A percentile compares a stretch with the other conserved stretches of the same genome.
phyloP scores from a whole-genome alignment of 2,797 vertebrate genomes.

The Artibeus jamaicensis region DNA sequence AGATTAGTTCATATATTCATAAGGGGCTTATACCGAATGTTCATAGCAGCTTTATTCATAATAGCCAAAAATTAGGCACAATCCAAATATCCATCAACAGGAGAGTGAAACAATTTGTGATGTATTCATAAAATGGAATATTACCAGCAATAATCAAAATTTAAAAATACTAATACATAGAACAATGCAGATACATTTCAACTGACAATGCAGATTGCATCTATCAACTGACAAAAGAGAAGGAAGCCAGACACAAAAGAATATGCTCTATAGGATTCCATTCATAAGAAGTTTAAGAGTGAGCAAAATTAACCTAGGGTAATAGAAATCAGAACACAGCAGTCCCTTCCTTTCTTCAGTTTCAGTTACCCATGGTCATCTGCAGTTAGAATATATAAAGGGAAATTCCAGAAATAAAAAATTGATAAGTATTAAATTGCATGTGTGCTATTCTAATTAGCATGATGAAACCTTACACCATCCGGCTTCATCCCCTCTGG shows the following conservation, averaged over 20 bases:
- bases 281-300: not conserved
- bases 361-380: not conserved
- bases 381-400: not conserved
- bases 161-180: not conserved
- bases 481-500: not conserved
- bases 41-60: not conserved
- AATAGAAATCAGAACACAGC: not conserved
- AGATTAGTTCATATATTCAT: not conserved
- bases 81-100: not conserved
- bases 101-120: not conserved
- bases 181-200: not conserved
- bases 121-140: not conserved
- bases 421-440: not conserved
- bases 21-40: not conserved
- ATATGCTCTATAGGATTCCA: not conserved
- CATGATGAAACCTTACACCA: not conserved
- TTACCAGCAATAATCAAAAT: not conserved
- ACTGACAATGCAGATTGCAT: no score
- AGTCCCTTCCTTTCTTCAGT: not conserved
- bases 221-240: not conserved
- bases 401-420: not conserved
- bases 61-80: not conserved
- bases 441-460: not conserved
- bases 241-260: not conserved
- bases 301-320: not conserved